Percentiles rank a stretch among this genome's conserved stretches.
phyloP scores from a whole-genome alignment of 1,140 invertebrate species.

The Ptiloglossa arizonensis region DNA sequence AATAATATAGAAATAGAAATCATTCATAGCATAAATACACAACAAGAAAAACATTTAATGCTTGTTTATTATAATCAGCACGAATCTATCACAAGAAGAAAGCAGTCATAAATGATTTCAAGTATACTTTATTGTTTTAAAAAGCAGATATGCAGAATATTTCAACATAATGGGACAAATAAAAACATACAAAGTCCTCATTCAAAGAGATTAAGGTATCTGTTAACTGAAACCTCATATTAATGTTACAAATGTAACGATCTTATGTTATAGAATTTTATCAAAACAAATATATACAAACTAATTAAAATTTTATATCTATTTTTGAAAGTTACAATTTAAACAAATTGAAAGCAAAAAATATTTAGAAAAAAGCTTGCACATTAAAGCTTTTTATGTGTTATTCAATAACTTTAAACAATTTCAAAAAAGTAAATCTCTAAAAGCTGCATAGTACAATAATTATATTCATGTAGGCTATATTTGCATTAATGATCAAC shows the following conservation, averaged over 20 bases:
- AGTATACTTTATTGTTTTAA: neutral
- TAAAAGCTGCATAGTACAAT: neutral
- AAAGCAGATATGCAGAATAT: constrained; percentile 4
- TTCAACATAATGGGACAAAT: no score
- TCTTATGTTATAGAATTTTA: neutral
- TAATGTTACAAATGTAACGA: neutral
- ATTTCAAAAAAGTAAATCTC: neutral
- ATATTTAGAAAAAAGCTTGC: neutral
- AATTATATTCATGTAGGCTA: neutral
- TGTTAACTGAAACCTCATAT: no score
- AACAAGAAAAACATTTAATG: neutral
- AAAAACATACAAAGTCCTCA: no score
- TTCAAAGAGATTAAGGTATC: no score
- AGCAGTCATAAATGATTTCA: neutral
- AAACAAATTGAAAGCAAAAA: neutral
- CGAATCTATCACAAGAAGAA: neutral
- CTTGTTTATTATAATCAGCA: constrained; percentile 8
- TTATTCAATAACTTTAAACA: no score
- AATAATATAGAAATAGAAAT: constrained; percentile 39
- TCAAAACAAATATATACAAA: neutral
- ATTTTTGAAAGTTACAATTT: neutral
- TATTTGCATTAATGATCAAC: neutral
- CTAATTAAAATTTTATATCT: neutral
- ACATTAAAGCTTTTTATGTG: no score
- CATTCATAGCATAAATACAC: constrained; percentile 1